These are phyloP conservation scores for Ricordea florida DNA, from an alignment of 92 coral and sea anemone genomes.

Conservation along the genomic window DNA sequence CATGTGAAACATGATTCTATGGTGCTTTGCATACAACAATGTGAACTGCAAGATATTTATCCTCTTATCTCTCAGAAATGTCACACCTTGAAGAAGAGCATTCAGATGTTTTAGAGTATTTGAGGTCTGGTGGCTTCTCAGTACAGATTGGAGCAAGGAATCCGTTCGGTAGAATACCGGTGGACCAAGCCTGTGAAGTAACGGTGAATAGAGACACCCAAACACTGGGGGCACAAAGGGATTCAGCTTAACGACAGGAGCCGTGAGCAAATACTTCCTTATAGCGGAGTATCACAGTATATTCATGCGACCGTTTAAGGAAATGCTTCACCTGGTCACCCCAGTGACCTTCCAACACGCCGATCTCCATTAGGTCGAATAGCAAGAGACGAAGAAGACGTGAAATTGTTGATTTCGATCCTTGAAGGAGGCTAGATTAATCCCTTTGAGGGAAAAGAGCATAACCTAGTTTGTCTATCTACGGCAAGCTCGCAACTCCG, in stretches of 20 bases:
- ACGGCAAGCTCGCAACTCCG: constrained; percentile 51
- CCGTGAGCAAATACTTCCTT: constrained; percentile 13
- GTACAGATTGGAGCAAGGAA: neutral
- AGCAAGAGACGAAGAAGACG: constrained; percentile 32
- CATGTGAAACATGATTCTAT: constrained; percentile 6
- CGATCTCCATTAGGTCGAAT: constrained; percentile 9
- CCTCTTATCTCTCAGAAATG: neutral
- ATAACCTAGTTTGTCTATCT: constrained; percentile 44
- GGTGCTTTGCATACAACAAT: constrained; percentile 30
- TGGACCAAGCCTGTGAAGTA: constrained; percentile 31
- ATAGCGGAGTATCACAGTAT: constrained; percentile 22
- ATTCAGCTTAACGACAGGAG: constrained; percentile 12
- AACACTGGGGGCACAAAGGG: constrained; percentile 36
- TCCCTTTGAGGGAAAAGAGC: constrained; percentile 30
- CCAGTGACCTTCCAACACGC: neutral
- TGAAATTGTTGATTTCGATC: neutral
- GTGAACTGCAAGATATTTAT: constrained; percentile 3
- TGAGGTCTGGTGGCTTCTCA: neutral
- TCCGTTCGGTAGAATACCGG: constrained; percentile 37
- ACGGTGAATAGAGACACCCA: constrained; percentile 38
- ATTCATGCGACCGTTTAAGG: constrained; percentile 6
- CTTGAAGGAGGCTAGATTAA: constrained; percentile 23
- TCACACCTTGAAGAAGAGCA: constrained; percentile 10
- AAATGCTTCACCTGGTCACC: neutral
- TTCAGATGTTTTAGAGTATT: neutral